These are phyloP conservation scores for Nicator chloris DNA, from an alignment of 2,113 vertebrate species.

Conservation along the genomic window DNA sequence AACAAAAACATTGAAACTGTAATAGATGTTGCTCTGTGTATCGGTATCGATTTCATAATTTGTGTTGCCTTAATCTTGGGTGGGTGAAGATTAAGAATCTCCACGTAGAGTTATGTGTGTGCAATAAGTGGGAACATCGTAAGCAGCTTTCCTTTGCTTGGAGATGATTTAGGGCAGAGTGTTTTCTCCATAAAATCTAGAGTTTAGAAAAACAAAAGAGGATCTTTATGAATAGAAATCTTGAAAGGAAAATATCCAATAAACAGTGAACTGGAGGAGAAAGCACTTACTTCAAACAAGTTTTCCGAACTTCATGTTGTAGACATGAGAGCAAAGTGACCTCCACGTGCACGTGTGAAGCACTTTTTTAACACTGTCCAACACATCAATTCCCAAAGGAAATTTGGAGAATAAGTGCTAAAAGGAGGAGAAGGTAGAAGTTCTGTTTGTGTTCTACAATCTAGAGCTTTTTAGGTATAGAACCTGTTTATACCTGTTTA, in stretches of 20 bases:
- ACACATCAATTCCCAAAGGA: background rate
- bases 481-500: background rate
- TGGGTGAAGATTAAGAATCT: constrained; percentile 63
- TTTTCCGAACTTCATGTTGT: background rate
- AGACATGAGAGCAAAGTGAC: background rate
- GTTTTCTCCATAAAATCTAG: background rate
- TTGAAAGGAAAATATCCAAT: background rate
- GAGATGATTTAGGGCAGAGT: constrained; percentile 5
- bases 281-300: background rate
- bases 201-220: background rate
- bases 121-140: background rate
- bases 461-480: background rate
- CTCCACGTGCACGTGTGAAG: background rate
- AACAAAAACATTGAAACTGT: constrained; percentile 33
- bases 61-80: constrained; percentile 60
- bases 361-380: background rate
- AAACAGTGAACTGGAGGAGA: background rate
- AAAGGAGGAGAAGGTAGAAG: background rate
- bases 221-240: background rate
- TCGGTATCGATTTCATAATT: constrained; percentile 48
- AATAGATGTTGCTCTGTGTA: constrained; percentile 45
- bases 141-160: constrained; percentile 1
- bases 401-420: background rate
- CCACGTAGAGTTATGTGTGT: background rate
- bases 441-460: background rate